These are phyloP conservation scores for Etia nguti DNA, from an alignment of 2,113 vertebrate species.

Conservation along the genomic window DNA sequence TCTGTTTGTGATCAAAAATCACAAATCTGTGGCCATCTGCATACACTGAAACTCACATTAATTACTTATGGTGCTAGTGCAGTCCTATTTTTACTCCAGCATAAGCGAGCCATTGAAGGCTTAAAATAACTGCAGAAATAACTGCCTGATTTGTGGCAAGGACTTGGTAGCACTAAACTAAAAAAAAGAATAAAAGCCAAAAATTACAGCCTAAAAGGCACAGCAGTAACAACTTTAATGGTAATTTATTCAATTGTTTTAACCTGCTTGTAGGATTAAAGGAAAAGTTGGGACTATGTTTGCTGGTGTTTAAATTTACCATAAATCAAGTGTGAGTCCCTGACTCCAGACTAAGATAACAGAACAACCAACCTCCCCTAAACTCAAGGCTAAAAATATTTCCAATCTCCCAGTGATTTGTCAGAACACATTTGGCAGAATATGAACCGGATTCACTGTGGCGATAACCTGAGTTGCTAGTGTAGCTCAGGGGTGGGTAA, in stretches of 20 bases:
- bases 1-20: background rate
- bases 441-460: background rate
- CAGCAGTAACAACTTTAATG: rapidly evolving
- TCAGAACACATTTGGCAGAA: background rate
- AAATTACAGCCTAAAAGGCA: background rate
- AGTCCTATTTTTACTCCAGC: background rate
- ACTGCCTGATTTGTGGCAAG: background rate
- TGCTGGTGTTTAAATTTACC: background rate
- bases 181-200: rapidly evolving
- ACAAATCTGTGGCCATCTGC: background rate
- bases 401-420: background rate
- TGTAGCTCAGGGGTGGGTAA: background rate
- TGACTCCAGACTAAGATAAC: background rate
- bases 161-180: background rate
- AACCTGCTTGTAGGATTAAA: background rate
- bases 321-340: rapidly evolving
- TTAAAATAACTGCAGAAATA: background rate
- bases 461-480: background rate
- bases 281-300: background rate
- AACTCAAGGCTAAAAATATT: background rate
- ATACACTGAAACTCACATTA: background rate
- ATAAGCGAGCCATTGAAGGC: background rate
- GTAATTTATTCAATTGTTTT: rapidly evolving
- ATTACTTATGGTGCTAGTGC: background rate
- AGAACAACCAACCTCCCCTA: background rate